Base-by-base conservation (phyloP, 2,113 vertebrate genomes). In the Menidia beryllina region DNA sequence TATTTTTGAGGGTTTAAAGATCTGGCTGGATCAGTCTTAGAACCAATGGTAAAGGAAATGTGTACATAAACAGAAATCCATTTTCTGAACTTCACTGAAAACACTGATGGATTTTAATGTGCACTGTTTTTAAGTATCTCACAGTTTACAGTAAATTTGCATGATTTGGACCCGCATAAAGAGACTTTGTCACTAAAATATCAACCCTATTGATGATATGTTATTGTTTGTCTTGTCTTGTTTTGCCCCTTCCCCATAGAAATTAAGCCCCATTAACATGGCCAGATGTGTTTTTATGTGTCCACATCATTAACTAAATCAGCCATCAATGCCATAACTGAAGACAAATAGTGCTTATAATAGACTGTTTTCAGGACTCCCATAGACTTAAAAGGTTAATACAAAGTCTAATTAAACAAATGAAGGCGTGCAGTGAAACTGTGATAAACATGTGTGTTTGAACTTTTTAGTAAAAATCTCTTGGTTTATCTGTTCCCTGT, bases 71-170 rank as follows among this genome's bases (percentile, higher is more conserved):
- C 14, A 62, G 4, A 71, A 70, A 53, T 36, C 23, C 1, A 63
- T 19, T 4, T 66, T 72, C 24, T 72, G 69, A 69, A 51, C 43
- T 39, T 78, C 50, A 63, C 2, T 59, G 43, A 69, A 15, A 55
- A 66, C 57, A 69, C 64, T 26, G 7, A 70, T 66, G 47, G 50
- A 60, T 64, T 7, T 19, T 43, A 43, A 14, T 27, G 39, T 75
- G 51, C 50, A 64, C 30, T 41, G 21, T 61, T 59, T 30, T 58
- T 41, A 36, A 54, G 0, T 49, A 58, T 39, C 53, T 36, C 23
- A 4, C 17, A 11, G 23, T 14, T 47, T 64, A 55, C 55, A 59
- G 26, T 39, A 68, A 10, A 34, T 6, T 34, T 34, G 30, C 10
- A 34, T 34, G 1, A 61, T 20, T 14, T 36, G 34, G 4, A 21